A percentile compares a stretch with the other conserved stretches of the same genome.
These are phyloP conservation scores for Drosophila tsacasi DNA, from an alignment of 1,140 invertebrate genomes.

Conservation along the genomic window DNA sequence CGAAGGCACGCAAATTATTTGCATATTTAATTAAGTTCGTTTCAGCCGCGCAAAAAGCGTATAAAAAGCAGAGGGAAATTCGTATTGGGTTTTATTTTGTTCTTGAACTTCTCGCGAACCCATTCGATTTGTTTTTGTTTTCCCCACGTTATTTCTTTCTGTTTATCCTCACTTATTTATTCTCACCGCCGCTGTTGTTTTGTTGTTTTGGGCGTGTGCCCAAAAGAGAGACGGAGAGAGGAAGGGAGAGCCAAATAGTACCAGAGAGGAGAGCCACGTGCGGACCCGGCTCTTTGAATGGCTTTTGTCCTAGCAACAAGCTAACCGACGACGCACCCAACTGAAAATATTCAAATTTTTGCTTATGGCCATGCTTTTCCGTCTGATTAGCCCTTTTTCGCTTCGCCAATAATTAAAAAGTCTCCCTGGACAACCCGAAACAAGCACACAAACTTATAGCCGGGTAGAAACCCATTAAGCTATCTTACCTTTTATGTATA, in stretches of 20 bases:
- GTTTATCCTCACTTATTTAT: constrained; percentile 31
- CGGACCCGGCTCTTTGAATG: constrained; percentile 30
- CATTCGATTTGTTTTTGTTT: constrained; percentile 42
- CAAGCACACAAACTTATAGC: neutral
- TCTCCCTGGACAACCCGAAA: neutral
- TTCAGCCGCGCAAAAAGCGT: constrained; percentile 6
- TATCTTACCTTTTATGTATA: no score
- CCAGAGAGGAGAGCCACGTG: constrained; percentile 30
- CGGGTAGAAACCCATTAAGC: no score
- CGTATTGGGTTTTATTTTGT: constrained; percentile 43
- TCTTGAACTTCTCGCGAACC: constrained; percentile 56
- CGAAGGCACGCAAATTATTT: constrained; percentile 57
- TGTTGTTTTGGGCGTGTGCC: constrained; percentile 59
- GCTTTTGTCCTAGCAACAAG: constrained; percentile 53
- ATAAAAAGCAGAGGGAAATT: constrained; percentile 21
- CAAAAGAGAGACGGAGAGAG: constrained; percentile 24
- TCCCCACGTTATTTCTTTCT: constrained; percentile 17
- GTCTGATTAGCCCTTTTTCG: constrained; percentile 4
- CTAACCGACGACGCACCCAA: constrained; percentile 14
- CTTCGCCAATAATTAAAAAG: constrained; percentile 9
- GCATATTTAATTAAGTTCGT: constrained; percentile 61
- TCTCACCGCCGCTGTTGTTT: constrained; percentile 29
- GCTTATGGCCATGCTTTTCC: constrained; percentile 4
- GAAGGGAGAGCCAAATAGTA: neutral
- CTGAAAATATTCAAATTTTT: constrained; percentile 23